Base-by-base conservation (phyloP, 2,888 invertebrate species). In the Drosophila quinaria region DNA sequence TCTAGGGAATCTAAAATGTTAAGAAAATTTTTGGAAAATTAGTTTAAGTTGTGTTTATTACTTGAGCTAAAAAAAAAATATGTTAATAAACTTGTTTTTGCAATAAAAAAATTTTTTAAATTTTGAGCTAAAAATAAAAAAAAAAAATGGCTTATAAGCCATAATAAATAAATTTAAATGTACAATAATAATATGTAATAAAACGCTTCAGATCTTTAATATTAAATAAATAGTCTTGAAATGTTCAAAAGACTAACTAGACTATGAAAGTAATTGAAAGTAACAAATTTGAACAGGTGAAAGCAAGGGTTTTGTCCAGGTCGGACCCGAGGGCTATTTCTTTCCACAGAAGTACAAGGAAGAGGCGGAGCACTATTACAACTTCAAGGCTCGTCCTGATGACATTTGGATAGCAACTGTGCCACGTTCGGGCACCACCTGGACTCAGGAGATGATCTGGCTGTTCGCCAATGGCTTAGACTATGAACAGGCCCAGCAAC, bases 371-470 rank as follows among this genome's bases (percentile, higher is more conserved):
- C 93, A 94, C 41, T 95, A 95, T 88, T 96, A 95, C 91, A 95
- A 96, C 89, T 96, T 97, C 92, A 93, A 95, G 81, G 93, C 95
- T 0, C 93, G 95, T 68, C 87, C 94, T 0, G 94, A 94, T 78
- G 97, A 97, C 90, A 94, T 95, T 8, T 96, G 96, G 94, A 94
- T 97, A 6, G 93, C 95, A 6, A 96, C 96, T 3, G 97, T 96
- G 92, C 97, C 97, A 1, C 94, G 97, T 92, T 96, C 97, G 87
- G 97, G 97, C 94, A 93, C 93, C 72, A 96, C 96, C 6, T 95
- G 96, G 96, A 96, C 96, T 0, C 96, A 96, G 91, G 97, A 97
- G 92, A 92, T 97, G 83, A 95, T 96, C 2, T 97, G 97, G 97
- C 93, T 97, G 90, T 92, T 97, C 33, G 95, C 95, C 1, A 97